Evolutionary conservation across 2,113 vertebrate genomes (phyloP), one percentile per base, ranked within the genome.

Genomic region (Arenaria interpres): DNA sequence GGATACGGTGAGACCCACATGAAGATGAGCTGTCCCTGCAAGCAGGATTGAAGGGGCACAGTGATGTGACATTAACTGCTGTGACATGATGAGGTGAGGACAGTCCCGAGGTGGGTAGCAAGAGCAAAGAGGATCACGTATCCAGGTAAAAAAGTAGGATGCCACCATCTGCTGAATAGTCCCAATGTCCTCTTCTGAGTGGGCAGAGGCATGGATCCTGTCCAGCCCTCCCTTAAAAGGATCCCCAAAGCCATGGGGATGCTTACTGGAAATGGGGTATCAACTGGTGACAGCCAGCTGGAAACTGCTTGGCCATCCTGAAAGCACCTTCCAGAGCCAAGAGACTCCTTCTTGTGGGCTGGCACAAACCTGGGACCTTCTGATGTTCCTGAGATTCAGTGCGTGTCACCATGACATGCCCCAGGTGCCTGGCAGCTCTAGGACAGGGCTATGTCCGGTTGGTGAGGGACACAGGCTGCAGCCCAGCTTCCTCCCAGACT

Each of bases 61-160:
- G 45, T 0, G 0, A n/a, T 28, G 28, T 50, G 37, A 62, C 35
- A 19, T 54, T 14, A 51, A 25, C 25, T 78, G 21, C 10, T 5
- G 1, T 19, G 23, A 14, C 24, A 19, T 63, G 24, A 77, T 5
- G n/a, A 21, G 32, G 10, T 30, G 28, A 85, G 37, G 37, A 45
- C 32, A 75, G 25, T 32, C 32, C 28, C 0, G 0, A 30, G 14
- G 23, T 2, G 3, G 17, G 32, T 8, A 77, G 45, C 48, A 86
- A 41, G 20, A 71, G 7, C 1, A 6, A 74, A 73, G 48, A 14
- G 14, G 28, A 90, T 27, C 1, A 0, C 25, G 17, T 24, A 59
- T 46, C 17, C 23, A 71, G 12, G 12, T 18, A 5, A 74, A 48
- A 86, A 89, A 43, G 23, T 9, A 83, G 48, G 35, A 43, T 82